Base-by-base conservation (phyloP, 1,140 invertebrate species). In the Phortica variegata region DNA sequence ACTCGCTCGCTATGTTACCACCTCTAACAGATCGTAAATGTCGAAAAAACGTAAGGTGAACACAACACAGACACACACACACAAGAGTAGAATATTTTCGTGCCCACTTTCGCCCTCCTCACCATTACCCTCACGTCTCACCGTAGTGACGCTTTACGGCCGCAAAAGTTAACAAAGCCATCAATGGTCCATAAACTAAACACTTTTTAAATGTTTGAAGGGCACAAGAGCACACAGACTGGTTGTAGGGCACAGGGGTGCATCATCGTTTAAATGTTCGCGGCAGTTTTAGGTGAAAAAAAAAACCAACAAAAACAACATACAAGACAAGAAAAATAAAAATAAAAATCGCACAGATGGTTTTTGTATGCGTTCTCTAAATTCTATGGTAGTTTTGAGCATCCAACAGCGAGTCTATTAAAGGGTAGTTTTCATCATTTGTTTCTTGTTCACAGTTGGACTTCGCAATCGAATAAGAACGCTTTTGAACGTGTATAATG, bases 141-240 rank as follows among this genome's bases (percentile, higher is more conserved):
- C n/a, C n/a, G n/a, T n/a, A n/a, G 2, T 41, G 36, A 18, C 23
- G n/a, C 42, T 44, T 47, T 46, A 39, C 43, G 56, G 26, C 5
- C 58, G 48, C 50, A 47, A 56, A 52, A 68, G 62, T 71, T 71
- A 71, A 72, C 68, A 72, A 72, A 72, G 68, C 68, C 68, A 72
- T 72, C 68, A 72, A 72, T 71, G 63, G 54, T 58, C 68, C 63
- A 72, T 72, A 72, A 72, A 72, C 68, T 72, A 72, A 72, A 72
- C 68, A 72, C 68, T 72, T 72, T 71, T 72, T 72, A 72, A 72
- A 72, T 47, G 68, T 43, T 42, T 48, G n/a, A n/a, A n/a, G n/a
- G n/a, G n/a, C n/a, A n/a, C n/a, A n/a, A n/a, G n/a, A n/a, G n/a
- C n/a, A n/a, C n/a, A n/a, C n/a, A n/a, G n/a, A n/a, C n/a, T n/a